Evolutionary conservation across 2,113 vertebrate species (phyloP).

Genomic region (Anser cygnoides): DNA sequence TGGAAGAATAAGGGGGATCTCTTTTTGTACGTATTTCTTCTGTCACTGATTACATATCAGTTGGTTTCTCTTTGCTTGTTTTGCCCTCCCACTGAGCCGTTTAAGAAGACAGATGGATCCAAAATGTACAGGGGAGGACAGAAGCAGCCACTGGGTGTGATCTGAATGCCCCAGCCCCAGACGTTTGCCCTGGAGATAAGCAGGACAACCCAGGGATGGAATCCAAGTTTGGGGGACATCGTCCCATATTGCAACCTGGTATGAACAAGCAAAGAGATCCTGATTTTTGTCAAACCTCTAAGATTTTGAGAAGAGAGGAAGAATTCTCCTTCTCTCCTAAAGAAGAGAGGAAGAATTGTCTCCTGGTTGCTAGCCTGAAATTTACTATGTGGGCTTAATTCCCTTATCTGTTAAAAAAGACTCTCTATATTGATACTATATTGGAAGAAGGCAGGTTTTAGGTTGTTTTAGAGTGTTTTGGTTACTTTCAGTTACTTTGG

Average conservation of each 20-base stretch:
- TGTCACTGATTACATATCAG: neutral
- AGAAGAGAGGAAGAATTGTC: neutral
- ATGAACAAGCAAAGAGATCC: neutral
- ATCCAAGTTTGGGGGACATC: neutral
- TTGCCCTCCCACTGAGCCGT: neutral
- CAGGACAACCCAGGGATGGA: neutral
- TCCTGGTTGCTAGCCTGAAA: neutral
- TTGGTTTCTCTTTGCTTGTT: neutral
- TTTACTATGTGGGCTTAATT: neutral
- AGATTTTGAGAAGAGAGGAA: neutral
- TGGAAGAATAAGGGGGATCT: neutral
- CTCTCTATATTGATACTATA: neutral
- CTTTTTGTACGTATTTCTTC: neutral
- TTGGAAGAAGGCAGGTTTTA: neutral
- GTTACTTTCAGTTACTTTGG: neutral
- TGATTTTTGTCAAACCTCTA: neutral
- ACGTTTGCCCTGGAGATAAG: neutral
- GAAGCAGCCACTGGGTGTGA: neutral
- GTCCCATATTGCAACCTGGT: too few relatives aligned
- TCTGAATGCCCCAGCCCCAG: fast-evolving
- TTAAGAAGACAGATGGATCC: neutral
- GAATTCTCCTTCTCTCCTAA: neutral
- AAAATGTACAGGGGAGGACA: neutral
- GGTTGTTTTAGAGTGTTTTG: too few relatives aligned
- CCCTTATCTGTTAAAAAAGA: neutral